Evolutionary conservation across 2,113 vertebrate genomes (phyloP).

Genomic region (Rhynchopsitta pachyrhyncha): DNA sequence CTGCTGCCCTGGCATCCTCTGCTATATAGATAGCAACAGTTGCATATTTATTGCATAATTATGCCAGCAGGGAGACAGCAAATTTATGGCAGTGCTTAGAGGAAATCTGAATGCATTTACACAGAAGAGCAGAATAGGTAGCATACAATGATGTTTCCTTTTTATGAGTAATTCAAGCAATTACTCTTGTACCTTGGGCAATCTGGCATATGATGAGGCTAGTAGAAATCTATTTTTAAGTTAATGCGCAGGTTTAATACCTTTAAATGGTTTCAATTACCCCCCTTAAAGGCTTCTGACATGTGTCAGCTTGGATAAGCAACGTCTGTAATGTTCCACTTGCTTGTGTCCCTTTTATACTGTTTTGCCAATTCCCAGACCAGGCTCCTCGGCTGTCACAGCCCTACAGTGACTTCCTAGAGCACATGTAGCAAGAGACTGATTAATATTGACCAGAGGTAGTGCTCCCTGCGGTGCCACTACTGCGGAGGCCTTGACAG

Average conservation of each 20-base stretch:
- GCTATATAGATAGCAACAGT: slow-evolving; percentile 11
- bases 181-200: not conserved
- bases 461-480: not conserved
- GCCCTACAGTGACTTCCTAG: not conserved
- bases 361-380: not conserved
- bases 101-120: slow-evolving; percentile 2
- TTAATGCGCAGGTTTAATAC: not conserved
- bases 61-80: not conserved
- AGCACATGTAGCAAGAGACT: not conserved
- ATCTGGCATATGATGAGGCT: not conserved
- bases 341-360: not conserved
- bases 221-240: not conserved
- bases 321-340: not conserved
- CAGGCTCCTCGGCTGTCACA: not conserved
- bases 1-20: slow-evolving; percentile 1
- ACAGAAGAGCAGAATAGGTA: slow-evolving; percentile 4
- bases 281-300: not conserved
- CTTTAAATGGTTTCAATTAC: not conserved
- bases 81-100: not conserved
- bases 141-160: not conserved
- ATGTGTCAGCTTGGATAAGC: not conserved
- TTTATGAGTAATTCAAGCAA: not conserved
- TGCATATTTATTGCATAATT: slow-evolving; percentile 21
- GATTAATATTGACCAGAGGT: slow-evolving; percentile 24
- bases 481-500: slow-evolving; percentile 64